A percentile compares a stretch with the other conserved stretches of the same genome.
Evolutionary conservation across 2,888 invertebrate species (phyloP).

Genomic region (Phalera bucephala): DNA sequence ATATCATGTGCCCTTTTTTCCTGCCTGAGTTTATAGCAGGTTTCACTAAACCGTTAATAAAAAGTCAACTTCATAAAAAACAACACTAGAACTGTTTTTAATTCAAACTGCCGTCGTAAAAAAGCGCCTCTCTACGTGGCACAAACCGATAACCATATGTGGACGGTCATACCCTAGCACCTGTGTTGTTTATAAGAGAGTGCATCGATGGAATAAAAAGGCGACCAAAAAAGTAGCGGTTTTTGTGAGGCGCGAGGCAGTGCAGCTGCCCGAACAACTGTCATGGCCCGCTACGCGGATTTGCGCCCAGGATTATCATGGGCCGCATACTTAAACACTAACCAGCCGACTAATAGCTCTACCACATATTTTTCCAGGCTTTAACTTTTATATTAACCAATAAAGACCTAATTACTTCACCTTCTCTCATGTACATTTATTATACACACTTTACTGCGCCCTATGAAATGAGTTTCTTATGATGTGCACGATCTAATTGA

Average conservation of each 20-base stretch:
- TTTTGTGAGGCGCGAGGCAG: conserved; percentile 77
- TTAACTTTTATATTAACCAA: conserved; percentile 24
- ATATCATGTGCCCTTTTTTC: neutral
- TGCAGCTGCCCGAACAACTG: conserved; percentile 79
- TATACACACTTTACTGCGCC: too few relatives aligned
- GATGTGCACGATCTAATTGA: too few relatives aligned
- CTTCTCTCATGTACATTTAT: neutral
- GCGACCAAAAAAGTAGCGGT: conserved; percentile 75
- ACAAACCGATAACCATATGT: conserved; percentile 77
- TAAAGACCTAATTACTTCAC: conserved; percentile 12
- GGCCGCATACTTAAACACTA: conserved; percentile 57
- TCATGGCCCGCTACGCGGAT: conserved; percentile 70
- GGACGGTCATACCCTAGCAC: conserved; percentile 76
- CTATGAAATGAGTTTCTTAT: too few relatives aligned
- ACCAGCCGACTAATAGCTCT: conserved; percentile 51
- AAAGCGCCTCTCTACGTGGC: conserved; percentile 58
- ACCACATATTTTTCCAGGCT: conserved; percentile 29
- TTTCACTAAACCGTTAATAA: conserved; percentile 32
- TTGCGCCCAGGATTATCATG: conserved; percentile 64
- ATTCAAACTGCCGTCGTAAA: conserved; percentile 55
- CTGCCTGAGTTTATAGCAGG: conserved; percentile 13
- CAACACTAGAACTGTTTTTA: conserved; percentile 37
- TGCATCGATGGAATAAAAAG: conserved; percentile 76
- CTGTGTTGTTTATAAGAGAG: conserved; percentile 82
- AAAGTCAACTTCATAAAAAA: conserved; percentile 29